These are phyloP conservation scores for Drosophila anomalata DNA, from an alignment of 2,888 invertebrate genomes.

Conservation along the genomic window DNA sequence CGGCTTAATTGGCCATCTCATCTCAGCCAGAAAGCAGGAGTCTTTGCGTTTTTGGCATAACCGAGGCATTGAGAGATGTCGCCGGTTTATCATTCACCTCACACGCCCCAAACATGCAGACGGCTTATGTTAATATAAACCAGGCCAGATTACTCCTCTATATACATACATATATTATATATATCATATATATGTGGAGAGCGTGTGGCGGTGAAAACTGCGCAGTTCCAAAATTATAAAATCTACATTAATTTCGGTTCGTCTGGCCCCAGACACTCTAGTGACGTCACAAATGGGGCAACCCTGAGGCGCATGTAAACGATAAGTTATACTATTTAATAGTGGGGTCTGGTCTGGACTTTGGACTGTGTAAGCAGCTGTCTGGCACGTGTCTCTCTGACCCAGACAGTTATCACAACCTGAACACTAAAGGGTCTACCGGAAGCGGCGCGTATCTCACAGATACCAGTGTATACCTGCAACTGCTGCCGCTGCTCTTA, in stretches of 20 bases:
- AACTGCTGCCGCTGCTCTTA: constrained; percentile 21
- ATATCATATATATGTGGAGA: background rate
- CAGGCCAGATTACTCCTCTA: constrained; percentile 31
- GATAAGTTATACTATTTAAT: constrained; percentile 12
- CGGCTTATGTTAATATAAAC: constrained; percentile 46
- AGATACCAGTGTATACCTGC: constrained; percentile 1
- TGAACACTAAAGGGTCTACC: background rate
- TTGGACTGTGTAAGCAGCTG: constrained; percentile 28
- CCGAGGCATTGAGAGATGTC: constrained; percentile 11
- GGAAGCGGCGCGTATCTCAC: constrained; percentile 1
- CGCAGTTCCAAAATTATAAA: constrained; percentile 36
- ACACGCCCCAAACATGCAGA: constrained; percentile 36
- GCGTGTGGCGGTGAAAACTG: constrained; percentile 23
- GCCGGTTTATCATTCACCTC: constrained; percentile 29
- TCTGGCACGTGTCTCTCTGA: constrained; percentile 13
- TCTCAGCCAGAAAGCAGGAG: background rate
- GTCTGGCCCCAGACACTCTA: constrained; percentile 16
- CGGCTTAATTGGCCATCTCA: constrained; percentile 9
- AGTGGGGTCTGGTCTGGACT: constrained; percentile 15
- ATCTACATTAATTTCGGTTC: constrained; percentile 15
- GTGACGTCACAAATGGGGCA: constrained; percentile 43
- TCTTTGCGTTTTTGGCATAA: constrained; percentile 8
- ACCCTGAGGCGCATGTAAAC: constrained; percentile 37
- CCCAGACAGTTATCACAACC: constrained; percentile 4
- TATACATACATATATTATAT: background rate